These are phyloP conservation scores for Rhynchophorus ferrugineus DNA, from an alignment of 1,140 invertebrate genomes.

Conservation along the genomic window DNA sequence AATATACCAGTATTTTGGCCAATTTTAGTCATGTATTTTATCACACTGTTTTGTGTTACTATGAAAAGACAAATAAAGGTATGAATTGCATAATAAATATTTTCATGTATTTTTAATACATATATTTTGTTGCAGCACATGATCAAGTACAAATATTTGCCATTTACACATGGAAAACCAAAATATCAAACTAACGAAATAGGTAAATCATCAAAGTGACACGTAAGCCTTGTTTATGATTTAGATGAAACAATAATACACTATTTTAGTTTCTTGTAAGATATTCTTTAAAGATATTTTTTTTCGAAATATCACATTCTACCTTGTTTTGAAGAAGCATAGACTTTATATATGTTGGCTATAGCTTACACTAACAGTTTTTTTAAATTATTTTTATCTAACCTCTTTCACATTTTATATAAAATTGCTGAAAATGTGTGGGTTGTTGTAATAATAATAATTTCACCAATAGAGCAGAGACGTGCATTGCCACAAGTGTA, in stretches of 20 bases:
- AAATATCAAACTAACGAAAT: slow-evolving; percentile 68
- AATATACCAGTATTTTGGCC: slow-evolving; percentile 99
- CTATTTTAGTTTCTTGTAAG: slow-evolving; percentile 12
- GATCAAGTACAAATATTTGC: slow-evolving; percentile 98
- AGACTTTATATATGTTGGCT: too few relatives aligned
- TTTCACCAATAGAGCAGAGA: too few relatives aligned
- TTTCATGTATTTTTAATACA: background rate
- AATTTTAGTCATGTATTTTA: slow-evolving; percentile 98
- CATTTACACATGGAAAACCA: slow-evolving; percentile 96
- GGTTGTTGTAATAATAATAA: too few relatives aligned
- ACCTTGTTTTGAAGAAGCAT: too few relatives aligned
- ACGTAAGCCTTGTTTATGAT: slow-evolving; percentile 7
- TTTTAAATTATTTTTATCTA: too few relatives aligned
- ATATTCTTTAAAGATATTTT: slow-evolving; percentile 4
- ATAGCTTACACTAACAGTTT: too few relatives aligned
- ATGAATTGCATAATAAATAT: slow-evolving; percentile 35
- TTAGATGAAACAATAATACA: slow-evolving; percentile 8
- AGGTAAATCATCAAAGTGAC: slow-evolving; percentile 41
- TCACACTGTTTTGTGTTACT: slow-evolving; percentile 95
- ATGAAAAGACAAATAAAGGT: slow-evolving; percentile 99
- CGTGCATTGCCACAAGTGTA: too few relatives aligned
- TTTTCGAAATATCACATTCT: background rate
- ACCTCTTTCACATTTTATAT: too few relatives aligned
- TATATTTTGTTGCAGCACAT: slow-evolving; percentile 80
- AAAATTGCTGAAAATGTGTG: too few relatives aligned